Conservation (phyloP, 2,797 vertebrate genomes). For the Sebastes hubbsi region DNA sequence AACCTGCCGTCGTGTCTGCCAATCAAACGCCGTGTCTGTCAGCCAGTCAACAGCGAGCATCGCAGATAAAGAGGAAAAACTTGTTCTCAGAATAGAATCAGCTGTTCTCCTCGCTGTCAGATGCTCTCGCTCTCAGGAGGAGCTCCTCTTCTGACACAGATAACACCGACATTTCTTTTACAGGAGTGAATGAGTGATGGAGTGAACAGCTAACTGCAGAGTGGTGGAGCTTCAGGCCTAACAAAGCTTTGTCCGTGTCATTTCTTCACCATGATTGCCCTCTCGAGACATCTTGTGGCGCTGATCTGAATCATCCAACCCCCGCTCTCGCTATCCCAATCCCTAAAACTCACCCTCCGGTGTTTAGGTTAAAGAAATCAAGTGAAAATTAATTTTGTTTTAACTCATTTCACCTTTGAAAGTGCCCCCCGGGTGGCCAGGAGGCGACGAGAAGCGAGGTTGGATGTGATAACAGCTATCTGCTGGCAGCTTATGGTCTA, state of each 20-base stretch:
- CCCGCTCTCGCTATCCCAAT: neutral
- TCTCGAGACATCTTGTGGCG: slow-evolving; percentile 25
- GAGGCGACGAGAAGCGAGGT: slow-evolving; percentile 77
- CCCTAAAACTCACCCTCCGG: slow-evolving; percentile 30
- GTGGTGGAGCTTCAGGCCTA: neutral
- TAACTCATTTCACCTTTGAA: slow-evolving; percentile 86
- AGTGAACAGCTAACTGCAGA: neutral
- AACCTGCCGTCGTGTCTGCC: slow-evolving; percentile 34
- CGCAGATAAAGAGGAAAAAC: slow-evolving; percentile 42
- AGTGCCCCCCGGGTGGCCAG: slow-evolving; percentile 81
- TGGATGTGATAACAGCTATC: slow-evolving; percentile 78
- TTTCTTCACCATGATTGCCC: neutral
- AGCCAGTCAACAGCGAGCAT: slow-evolving; percentile 28
- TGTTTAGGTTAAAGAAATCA: slow-evolving; percentile 61
- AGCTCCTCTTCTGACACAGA: slow-evolving; percentile 35
- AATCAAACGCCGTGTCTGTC: slow-evolving; percentile 54
- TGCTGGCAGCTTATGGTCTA: slow-evolving; percentile 80
- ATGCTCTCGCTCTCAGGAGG: slow-evolving; percentile 35
- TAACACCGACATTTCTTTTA: slow-evolving; percentile 4
- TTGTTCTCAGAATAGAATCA: slow-evolving; percentile 63
- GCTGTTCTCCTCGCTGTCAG: slow-evolving; percentile 39
- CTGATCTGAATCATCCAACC: slow-evolving; percentile 9
- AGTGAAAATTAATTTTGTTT: slow-evolving; percentile 83
- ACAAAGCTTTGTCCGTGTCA: slow-evolving; percentile 17
- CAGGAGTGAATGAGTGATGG: neutral